Conservation (phyloP, 2,888 invertebrate genomes). For the Drosophila histrio region DNA sequence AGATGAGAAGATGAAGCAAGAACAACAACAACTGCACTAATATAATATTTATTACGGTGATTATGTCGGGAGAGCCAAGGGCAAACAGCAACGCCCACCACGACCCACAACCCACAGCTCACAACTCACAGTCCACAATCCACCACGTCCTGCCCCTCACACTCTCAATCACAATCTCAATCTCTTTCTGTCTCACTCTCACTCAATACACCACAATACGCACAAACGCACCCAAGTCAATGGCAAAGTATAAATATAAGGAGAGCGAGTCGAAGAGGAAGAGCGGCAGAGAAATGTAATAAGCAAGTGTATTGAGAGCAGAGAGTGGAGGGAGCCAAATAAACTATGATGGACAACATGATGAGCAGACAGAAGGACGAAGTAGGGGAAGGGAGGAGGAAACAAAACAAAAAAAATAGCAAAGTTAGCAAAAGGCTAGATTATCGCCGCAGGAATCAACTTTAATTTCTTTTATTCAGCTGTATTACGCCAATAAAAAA, state of each 20-base stretch:
- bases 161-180: background rate
- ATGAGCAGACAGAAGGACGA: background rate
- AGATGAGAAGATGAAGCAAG: slow-evolving; percentile 7
- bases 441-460: slow-evolving; percentile 43
- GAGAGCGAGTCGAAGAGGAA: background rate
- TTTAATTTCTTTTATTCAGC: slow-evolving; percentile 46
- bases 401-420: slow-evolving; percentile 12
- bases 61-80: slow-evolving; percentile 63
- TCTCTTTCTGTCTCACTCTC: background rate
- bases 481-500: slow-evolving; percentile 43
- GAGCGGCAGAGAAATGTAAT: slow-evolving; percentile 45
- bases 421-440: slow-evolving; percentile 36
- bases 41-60: slow-evolving; percentile 70
- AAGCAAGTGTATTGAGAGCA: slow-evolving; percentile 37
- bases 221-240: slow-evolving; percentile 19
- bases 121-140: background rate
- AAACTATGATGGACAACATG: slow-evolving; percentile 56
- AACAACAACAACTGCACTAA: slow-evolving; percentile 57
- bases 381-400: background rate
- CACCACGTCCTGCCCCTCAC: background rate
- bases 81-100: slow-evolving; percentile 35
- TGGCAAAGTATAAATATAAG: slow-evolving; percentile 21
- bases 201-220: background rate
- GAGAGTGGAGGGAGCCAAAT: slow-evolving; percentile 17
- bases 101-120: background rate